Conservation (phyloP, 2,113 vertebrate genomes). For the Gambusia affinis region DNA sequence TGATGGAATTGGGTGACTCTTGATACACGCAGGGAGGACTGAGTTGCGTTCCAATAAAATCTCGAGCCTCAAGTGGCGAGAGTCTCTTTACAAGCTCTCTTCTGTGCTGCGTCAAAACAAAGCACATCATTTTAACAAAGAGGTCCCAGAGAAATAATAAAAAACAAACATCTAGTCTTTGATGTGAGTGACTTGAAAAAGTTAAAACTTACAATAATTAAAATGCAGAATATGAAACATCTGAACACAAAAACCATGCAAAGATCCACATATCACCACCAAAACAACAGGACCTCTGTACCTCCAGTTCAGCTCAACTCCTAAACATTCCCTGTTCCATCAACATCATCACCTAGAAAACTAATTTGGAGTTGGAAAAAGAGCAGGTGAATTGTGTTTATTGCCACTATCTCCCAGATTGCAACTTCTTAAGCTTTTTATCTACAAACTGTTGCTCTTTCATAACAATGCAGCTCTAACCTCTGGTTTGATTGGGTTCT, state of each 20-base stretch:
- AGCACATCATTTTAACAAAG: background rate
- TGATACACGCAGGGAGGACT: background rate
- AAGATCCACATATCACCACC: background rate
- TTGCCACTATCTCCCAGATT: background rate
- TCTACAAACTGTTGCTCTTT: conserved; percentile 2
- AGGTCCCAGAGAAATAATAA: background rate
- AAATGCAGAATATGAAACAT: background rate
- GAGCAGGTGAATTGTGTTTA: background rate
- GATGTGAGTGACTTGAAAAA: background rate
- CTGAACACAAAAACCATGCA: background rate
- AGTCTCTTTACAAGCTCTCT: background rate
- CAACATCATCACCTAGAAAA: conserved; percentile 5
- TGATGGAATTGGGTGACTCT: background rate
- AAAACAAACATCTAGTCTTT: background rate
- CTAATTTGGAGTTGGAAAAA: conserved; percentile 12
- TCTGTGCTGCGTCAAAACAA: background rate
- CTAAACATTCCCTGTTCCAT: background rate
- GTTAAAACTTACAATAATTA: background rate
- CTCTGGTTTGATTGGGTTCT: conserved; percentile 8
- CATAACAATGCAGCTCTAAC: background rate
- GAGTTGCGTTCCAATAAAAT: background rate
- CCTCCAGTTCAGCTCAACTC: background rate
- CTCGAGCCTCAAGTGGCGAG: background rate
- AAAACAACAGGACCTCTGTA: background rate
- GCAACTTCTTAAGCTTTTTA: background rate